Conservation (phyloP, 2,113 vertebrate species). For the Callorhinus ursinus region DNA sequence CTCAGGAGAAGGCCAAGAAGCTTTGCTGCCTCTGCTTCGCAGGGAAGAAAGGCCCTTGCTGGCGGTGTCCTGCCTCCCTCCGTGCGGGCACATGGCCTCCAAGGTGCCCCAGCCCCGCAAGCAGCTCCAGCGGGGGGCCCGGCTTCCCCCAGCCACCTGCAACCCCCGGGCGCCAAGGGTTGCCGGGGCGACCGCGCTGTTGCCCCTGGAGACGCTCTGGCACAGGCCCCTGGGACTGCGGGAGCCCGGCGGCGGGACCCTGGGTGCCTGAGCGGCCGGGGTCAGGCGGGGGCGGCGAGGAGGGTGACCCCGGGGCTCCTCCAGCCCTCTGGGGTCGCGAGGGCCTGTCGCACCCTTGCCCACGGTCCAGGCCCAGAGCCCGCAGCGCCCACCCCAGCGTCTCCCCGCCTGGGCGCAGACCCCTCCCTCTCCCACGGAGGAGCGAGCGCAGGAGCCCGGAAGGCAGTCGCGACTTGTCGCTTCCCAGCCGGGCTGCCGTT, state of each 20-base stretch:
- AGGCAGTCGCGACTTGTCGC: accelerated
- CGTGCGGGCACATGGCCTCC: accelerated
- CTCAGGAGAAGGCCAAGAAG: neutral
- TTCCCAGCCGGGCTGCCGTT: neutral
- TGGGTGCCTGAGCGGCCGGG: neutral
- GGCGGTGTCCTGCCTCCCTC: neutral
- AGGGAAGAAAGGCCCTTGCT: neutral
- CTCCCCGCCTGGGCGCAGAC: accelerated
- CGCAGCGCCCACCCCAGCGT: accelerated
- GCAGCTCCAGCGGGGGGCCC: neutral
- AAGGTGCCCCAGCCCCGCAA: accelerated
- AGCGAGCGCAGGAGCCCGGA: neutral
- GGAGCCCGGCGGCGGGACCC: neutral
- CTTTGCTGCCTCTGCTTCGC: neutral
- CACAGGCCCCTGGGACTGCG: accelerated
- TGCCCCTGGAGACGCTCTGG: slow-evolving; percentile 3
- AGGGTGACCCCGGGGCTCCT: neutral
- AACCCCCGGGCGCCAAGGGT: neutral
- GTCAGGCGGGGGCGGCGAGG: accelerated
- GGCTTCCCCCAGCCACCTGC: neutral
- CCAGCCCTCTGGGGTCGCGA: neutral
- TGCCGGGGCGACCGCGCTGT: neutral
- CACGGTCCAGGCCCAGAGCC: accelerated
- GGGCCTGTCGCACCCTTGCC: neutral
- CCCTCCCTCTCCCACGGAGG: neutral